Evolutionary conservation across 2,888 invertebrate genomes (phyloP).

Genomic region (Dione vanillae): DNA sequence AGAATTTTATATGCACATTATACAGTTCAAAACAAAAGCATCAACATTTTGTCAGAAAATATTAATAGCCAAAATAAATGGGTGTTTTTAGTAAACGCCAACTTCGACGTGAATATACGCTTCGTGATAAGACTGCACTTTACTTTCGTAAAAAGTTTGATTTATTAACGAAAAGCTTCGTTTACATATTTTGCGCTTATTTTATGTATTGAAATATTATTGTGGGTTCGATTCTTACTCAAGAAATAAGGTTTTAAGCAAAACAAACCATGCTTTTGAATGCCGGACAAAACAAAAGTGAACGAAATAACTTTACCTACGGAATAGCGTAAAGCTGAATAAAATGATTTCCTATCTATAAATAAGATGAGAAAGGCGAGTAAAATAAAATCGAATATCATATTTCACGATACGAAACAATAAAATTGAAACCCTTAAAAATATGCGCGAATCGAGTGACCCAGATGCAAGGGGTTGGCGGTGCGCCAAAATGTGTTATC

Average conservation of each 20-base stretch:
- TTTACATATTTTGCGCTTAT: not conserved
- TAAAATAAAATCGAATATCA: constrained; percentile 45
- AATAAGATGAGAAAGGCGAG: constrained; percentile 35
- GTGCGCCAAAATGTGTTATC: constrained; percentile 72
- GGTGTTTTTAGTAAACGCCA: constrained; percentile 5
- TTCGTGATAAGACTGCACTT: constrained; percentile 3
- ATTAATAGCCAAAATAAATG: constrained; percentile 8
- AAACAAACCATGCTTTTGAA: not conserved
- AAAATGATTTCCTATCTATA: constrained; percentile 24
- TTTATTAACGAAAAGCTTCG: constrained; percentile 2
- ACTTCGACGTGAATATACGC: constrained; percentile 14
- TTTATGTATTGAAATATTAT: not conserved
- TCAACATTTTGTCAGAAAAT: constrained; percentile 2
- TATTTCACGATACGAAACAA: constrained; percentile 50
- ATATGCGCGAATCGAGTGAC: constrained; percentile 63
- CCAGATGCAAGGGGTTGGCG: constrained; percentile 72
- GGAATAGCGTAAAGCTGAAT: too few relatives aligned
- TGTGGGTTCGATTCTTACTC: not conserved
- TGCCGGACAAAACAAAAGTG: not conserved
- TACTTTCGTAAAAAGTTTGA: constrained; percentile 9
- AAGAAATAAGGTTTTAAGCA: not conserved
- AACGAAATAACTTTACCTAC: too few relatives aligned
- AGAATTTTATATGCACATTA: too few relatives aligned
- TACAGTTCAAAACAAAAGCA: not conserved
- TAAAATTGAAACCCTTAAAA: constrained; percentile 54